Percentiles rank a stretch among this genome's conserved stretches.
phyloP scores from a whole-genome alignment of 2,888 invertebrate species.

The Clitarchus hookeri region DNA sequence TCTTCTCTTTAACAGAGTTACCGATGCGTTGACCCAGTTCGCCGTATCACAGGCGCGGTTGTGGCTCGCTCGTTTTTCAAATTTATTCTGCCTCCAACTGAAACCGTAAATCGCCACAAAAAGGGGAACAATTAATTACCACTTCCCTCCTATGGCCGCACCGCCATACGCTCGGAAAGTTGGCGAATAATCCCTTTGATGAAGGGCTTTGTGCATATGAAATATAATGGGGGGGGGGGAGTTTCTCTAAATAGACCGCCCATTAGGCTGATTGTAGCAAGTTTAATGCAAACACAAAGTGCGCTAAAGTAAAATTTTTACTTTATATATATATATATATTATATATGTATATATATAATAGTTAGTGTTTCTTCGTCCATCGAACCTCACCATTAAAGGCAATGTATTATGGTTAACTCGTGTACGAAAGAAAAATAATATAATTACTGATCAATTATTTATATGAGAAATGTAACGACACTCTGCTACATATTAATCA shows the following conservation, averaged over 20 bases:
- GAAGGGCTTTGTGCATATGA: not conserved
- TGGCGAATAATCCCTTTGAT: not conserved
- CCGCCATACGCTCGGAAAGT: not conserved
- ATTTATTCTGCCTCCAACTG: not conserved
- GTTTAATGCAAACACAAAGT: too few species aligned
- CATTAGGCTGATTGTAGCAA: not conserved
- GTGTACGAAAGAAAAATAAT: too few species aligned
- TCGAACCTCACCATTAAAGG: too few species aligned
- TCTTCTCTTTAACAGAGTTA: not conserved
- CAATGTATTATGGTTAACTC: too few species aligned
- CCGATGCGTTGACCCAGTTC: not conserved
- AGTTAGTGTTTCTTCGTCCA: too few species aligned
- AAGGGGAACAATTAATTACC: not conserved
- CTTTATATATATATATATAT: too few species aligned
- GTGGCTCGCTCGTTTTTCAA: not conserved
- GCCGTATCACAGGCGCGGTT: not conserved
- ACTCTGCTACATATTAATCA: too few species aligned
- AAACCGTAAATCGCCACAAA: conserved; percentile 14
- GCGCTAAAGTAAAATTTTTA: too few species aligned
- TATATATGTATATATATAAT: too few species aligned
- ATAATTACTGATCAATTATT: too few species aligned
- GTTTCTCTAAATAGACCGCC: too few species aligned
- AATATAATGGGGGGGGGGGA: not conserved
- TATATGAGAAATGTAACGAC: too few species aligned
- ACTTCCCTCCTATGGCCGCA: not conserved